phyloP scores from a whole-genome alignment of 2,888 invertebrate species.

The Ariolimax columbianus region DNA sequence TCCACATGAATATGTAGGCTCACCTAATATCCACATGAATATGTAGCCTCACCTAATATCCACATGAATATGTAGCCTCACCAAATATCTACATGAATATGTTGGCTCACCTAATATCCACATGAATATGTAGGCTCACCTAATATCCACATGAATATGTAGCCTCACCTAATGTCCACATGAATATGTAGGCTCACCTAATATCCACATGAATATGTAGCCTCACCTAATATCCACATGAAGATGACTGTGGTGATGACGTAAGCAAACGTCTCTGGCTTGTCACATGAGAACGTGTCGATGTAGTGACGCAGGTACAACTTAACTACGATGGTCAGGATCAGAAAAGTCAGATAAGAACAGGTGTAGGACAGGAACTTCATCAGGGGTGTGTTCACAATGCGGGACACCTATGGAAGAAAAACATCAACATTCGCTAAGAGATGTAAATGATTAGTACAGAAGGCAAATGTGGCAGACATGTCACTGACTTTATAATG shows the following conservation, averaged over 20 bases:
- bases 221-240: slow-evolving; percentile 62
- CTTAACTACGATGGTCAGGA: slow-evolving; percentile 66
- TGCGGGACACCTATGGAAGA: slow-evolving; percentile 61
- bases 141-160: neutral
- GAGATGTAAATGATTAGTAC: no score
- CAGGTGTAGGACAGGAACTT: slow-evolving; percentile 73
- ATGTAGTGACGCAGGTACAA: slow-evolving; percentile 62
- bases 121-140: neutral
- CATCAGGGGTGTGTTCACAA: slow-evolving; percentile 70
- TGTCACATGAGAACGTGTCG: slow-evolving; percentile 65
- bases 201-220: neutral
- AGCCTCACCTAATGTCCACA: no score
- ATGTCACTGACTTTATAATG: no score
- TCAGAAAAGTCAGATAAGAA: slow-evolving; percentile 70
- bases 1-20: no score
- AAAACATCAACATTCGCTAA: no score
- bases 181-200: no score
- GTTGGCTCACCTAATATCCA: neutral
- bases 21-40: no score
- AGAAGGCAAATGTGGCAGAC: no score
- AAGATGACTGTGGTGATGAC: slow-evolving; percentile 62
- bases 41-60: no score
- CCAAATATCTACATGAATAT: no score
- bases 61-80: no score
- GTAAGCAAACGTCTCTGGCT: slow-evolving; percentile 58